Evolutionary conservation across 2,113 vertebrate species (phyloP), one percentile per base, ranked within the genome.

Genomic region (Prunella fulvescens): DNA sequence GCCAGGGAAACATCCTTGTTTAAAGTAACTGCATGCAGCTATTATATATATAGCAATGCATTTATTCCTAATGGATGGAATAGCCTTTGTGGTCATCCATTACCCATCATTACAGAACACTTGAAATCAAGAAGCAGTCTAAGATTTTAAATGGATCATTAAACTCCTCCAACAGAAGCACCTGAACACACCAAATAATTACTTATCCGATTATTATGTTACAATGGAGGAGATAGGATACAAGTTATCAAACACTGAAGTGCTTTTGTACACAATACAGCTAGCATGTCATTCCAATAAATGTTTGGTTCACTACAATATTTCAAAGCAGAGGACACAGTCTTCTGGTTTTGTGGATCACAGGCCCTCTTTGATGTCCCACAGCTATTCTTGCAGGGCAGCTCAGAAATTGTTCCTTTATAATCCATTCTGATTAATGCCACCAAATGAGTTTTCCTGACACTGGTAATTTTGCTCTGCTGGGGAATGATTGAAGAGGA

Each of bases 381-480:
- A 61, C 66, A 92, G 90, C 82, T 93, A 67, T 85, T 93, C 86
- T 93, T 20, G 8, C 84, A 64, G 80, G 86, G 80, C 72, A 91
- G 80, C 76, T 86, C 54, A 88, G 86, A 94, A 90, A 74, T 14
- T 45, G 33, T 53, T 80, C 39, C 7, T 20, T 95, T 96, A 95
- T 92, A 97, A 96, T 97, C 88, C 85, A 54, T 91, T 95, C 79
- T 94, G 94, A 97, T 95, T 93, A 95, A 96, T 95, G 85, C 62
- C 44, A 64, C 92, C 77, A 94, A 98, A 96, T 84, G 79, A 97
- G 79, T 92, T 95, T 83, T 93, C 39, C 81, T 86, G 95, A 88
- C 94, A 95, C 57, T 9, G 47, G 86, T 78, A 62, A 95, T 94
- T 91, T 89, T 66, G 71, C 45, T 92, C 66, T 73, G 35, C 47